phyloP scores from a whole-genome alignment of 2,888 invertebrate genomes.

The Spicauda simplicius region DNA sequence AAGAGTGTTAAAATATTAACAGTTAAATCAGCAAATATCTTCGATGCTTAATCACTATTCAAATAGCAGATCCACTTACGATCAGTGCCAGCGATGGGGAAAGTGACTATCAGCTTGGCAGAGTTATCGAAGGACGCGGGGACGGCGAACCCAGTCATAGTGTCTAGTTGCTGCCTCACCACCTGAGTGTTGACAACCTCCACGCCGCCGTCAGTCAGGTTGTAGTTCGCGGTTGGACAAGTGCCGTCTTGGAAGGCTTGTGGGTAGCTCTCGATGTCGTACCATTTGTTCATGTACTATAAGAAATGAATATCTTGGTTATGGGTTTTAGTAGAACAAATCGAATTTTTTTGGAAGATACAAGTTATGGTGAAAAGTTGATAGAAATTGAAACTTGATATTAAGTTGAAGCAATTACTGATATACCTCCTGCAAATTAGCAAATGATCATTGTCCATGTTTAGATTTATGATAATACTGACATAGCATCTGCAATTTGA shows the following conservation, averaged over 20 bases:
- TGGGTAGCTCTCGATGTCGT: conserved; percentile 68
- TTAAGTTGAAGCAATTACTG: too few relatives aligned
- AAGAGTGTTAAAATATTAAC: too few relatives aligned
- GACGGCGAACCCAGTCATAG: conserved; percentile 59
- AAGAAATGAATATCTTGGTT: not conserved
- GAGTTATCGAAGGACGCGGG: conserved; percentile 52
- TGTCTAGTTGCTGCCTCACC: conserved; percentile 56
- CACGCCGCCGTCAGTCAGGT: conserved; percentile 51
- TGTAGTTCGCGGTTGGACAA: conserved; percentile 63
- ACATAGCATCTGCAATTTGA: too few relatives aligned
- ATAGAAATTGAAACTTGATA: too few relatives aligned
- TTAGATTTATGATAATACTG: too few relatives aligned
- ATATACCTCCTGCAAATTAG: too few relatives aligned
- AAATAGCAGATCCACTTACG: conserved; percentile 48
- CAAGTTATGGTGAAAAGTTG: too few relatives aligned
- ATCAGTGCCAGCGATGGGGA: conserved; percentile 56
- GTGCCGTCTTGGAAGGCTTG: conserved; percentile 66
- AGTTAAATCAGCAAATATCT: too few relatives aligned
- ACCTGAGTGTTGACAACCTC: conserved; percentile 67
- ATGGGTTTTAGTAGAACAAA: too few relatives aligned
- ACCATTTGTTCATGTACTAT: conserved; percentile 68
- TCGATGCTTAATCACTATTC: too few relatives aligned
- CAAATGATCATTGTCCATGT: too few relatives aligned
- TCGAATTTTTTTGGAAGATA: too few relatives aligned
- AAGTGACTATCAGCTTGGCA: conserved; percentile 64